Evolutionary conservation across 2,888 invertebrate genomes (phyloP).

Genomic region (Bombylius major): DNA sequence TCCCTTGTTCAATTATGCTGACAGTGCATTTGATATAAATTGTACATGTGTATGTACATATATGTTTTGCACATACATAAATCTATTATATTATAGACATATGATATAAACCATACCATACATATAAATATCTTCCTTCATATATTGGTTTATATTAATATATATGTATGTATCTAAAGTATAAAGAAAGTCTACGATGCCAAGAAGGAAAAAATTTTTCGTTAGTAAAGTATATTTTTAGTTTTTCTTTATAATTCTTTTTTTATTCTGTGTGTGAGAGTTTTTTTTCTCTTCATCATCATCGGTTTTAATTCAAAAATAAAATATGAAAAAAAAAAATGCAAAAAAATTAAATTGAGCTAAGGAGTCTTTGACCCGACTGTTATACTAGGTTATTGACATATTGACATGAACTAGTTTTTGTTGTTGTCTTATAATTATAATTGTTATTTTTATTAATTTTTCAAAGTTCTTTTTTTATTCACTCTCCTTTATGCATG

Average conservation of each 20-base stretch:
- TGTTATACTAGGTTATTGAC: slow-evolving; percentile 7
- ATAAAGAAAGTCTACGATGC: too few relatives aligned
- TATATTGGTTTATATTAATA: not conserved
- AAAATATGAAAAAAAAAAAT: not conserved
- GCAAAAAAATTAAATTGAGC: slow-evolving; percentile 7
- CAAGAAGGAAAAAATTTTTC: not conserved
- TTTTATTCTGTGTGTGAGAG: not conserved
- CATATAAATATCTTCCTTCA: not conserved
- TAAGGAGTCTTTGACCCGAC: slow-evolving; percentile 8
- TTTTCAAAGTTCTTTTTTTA: too few relatives aligned
- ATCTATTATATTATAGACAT: not conserved
- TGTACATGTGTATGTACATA: not conserved
- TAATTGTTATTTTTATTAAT: too few relatives aligned
- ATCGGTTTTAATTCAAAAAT: not conserved
- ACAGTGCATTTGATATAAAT: slow-evolving; percentile 8
- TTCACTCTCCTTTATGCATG: too few relatives aligned
- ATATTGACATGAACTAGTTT: slow-evolving; percentile 7
- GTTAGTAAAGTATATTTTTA: not conserved
- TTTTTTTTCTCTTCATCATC: not conserved
- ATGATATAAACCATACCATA: not conserved
- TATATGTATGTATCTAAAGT: too few relatives aligned
- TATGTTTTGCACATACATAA: not conserved
- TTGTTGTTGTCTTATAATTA: too few relatives aligned
- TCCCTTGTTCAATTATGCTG: slow-evolving; percentile 9
- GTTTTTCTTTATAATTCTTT: not conserved